Conservation (phyloP, 2,888 invertebrate genomes). For the Allolobophora icterica region DNA sequence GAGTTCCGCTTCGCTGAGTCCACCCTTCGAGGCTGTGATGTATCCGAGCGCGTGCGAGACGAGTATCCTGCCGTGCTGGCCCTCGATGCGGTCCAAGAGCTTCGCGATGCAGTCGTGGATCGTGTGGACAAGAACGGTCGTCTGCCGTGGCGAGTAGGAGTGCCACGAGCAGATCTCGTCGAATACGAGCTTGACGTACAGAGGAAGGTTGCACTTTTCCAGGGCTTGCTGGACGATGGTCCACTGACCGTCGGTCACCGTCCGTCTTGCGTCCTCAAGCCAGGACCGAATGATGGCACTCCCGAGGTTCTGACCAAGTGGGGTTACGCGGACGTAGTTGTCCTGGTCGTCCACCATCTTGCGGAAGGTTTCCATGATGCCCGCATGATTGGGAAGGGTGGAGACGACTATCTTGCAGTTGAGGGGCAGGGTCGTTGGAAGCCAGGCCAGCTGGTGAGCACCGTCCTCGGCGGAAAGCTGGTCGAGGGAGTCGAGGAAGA, state of each 20-base stretch:
- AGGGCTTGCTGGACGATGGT: conserved; percentile 91
- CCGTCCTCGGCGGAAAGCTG: conserved; percentile 92
- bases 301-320: conserved; percentile 85
- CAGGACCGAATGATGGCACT: conserved; percentile 87
- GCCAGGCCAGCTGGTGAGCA: conserved; percentile 93
- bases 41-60: conserved; percentile 72
- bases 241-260: conserved; percentile 89
- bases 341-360: conserved; percentile 39
- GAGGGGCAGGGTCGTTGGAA: conserved; percentile 86
- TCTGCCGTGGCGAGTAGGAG: conserved; percentile 91
- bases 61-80: conserved; percentile 72
- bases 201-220: conserved; percentile 88
- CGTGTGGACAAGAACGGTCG: conserved; percentile 73
- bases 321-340: conserved; percentile 39
- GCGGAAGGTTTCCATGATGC: conserved; percentile 47
- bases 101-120: conserved; percentile 98
- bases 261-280: conserved; percentile 80
- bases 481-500: conserved; percentile 95
- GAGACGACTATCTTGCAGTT: conserved; percentile 84
- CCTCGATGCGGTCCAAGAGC: conserved; percentile 92
- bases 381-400: conserved; percentile 49
- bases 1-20: conserved; percentile 89
- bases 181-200: conserved; percentile 95
- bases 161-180: conserved; percentile 98
- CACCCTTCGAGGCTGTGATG: conserved; percentile 92